A percentile compares a stretch with the other conserved stretches of the same genome.
Evolutionary conservation across 2,888 invertebrate species (phyloP).

Genomic region (Sussaba pulchella): DNA sequence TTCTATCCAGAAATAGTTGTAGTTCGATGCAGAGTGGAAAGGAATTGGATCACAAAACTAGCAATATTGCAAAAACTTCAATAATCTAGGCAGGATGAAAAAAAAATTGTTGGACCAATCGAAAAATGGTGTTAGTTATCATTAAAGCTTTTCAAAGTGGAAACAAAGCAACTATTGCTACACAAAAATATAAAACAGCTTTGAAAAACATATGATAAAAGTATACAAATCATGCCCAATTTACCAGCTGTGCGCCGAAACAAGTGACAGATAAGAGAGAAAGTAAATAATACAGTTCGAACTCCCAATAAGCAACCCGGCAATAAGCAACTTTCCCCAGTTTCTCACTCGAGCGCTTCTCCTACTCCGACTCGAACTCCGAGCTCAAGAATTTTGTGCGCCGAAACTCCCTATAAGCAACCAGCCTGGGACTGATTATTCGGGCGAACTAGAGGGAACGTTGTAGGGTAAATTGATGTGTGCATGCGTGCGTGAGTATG

Average conservation of each 20-base stretch:
- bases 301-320: too few species aligned
- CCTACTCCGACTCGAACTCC: too few species aligned
- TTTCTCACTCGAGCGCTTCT: too few species aligned
- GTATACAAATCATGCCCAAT: conserved; percentile 72
- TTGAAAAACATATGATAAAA: conserved; percentile 67
- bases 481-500: too few species aligned
- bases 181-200: conserved; percentile 41
- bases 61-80: neutral
- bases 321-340: too few species aligned
- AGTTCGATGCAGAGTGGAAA: conserved; percentile 1
- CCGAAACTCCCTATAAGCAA: too few species aligned
- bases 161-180: conserved; percentile 54
- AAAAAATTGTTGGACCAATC: conserved; percentile 21
- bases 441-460: too few species aligned
- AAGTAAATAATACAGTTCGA: conserved; percentile 62
- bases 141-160: too few species aligned
- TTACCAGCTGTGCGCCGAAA: conserved; percentile 79
- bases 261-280: conserved; percentile 67
- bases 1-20: neutral
- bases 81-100: conserved; percentile 24
- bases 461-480: too few species aligned
- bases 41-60: neutral
- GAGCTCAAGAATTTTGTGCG: too few species aligned
- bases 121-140: too few species aligned
- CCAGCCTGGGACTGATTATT: too few species aligned